Conservation (phyloP, 37 sponge, comb jelly and placozoan species). For the Axinella damicornis region DNA sequence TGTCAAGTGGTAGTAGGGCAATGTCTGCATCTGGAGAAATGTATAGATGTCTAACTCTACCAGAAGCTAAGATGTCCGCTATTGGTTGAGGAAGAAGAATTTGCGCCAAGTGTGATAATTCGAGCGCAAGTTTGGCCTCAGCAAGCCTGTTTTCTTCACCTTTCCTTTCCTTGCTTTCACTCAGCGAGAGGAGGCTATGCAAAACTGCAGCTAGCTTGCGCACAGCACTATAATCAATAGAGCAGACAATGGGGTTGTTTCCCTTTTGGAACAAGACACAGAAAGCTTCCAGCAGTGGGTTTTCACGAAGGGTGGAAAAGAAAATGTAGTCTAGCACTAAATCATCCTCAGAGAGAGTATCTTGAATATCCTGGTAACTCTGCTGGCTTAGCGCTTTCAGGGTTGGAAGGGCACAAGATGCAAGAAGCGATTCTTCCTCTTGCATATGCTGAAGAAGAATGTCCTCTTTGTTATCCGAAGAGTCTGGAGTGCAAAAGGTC, state of each 20-base stretch:
- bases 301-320: constrained; percentile 17
- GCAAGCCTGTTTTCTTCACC: neutral
- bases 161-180: neutral
- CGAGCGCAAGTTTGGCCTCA: neutral
- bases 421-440: constrained; percentile 2
- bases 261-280: constrained; percentile 1
- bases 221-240: constrained; percentile 8
- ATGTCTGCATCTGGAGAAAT: constrained; percentile 23
- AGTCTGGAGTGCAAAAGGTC: neutral
- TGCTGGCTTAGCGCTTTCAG: neutral
- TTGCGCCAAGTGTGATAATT: neutral
- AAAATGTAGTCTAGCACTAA: constrained; percentile 16
- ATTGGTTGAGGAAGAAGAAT: constrained; percentile 12
- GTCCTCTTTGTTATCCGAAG: neutral
- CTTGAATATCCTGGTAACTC: neutral
- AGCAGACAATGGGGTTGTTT: neutral
- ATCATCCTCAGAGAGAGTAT: neutral
- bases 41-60: neutral
- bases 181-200: neutral
- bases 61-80: constrained; percentile 4
- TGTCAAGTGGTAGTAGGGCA: constrained; percentile 2
- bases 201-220: constrained; percentile 1
- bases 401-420: neutral
- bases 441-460: constrained; percentile 22
- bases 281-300: constrained; percentile 17